Evolutionary conservation across 2,797 vertebrate genomes (phyloP).

Genomic region (Lagodon rhomboides): DNA sequence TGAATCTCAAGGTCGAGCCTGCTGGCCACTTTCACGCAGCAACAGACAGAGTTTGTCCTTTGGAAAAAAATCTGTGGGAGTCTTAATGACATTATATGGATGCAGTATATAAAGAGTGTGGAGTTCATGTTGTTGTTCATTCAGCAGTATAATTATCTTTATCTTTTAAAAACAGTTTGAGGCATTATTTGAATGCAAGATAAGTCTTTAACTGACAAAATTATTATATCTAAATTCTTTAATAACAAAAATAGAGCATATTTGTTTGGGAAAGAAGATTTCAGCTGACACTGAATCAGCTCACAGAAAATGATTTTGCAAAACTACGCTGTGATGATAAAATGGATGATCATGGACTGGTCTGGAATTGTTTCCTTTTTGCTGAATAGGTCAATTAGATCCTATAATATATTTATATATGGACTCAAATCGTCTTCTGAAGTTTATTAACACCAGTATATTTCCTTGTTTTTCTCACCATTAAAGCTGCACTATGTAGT

Average conservation of each 20-base stretch:
- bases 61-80: constrained; percentile 29
- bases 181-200: not conserved
- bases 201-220: not conserved
- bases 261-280: not conserved
- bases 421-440: not conserved
- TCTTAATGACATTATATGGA: constrained; percentile 19
- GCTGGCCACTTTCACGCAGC: constrained; percentile 11
- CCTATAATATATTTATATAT: not conserved
- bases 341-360: not conserved
- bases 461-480: not conserved
- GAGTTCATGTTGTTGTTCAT: not conserved
- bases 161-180: not conserved
- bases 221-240: not conserved
- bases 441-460: not conserved
- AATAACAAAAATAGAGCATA: not conserved
- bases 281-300: not conserved
- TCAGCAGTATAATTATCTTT: not conserved
- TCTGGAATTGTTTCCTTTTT: not conserved
- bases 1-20: constrained; percentile 47
- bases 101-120: constrained; percentile 2
- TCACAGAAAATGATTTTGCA: not conserved
- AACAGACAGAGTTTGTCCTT: constrained; percentile 26
- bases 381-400: not conserved
- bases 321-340: not conserved
- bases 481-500: too few relatives aligned